Evolutionary conservation across 1,140 invertebrate species (phyloP), one percentile per base, ranked within the genome.

Genomic region (Hycleus cichorii): DNA sequence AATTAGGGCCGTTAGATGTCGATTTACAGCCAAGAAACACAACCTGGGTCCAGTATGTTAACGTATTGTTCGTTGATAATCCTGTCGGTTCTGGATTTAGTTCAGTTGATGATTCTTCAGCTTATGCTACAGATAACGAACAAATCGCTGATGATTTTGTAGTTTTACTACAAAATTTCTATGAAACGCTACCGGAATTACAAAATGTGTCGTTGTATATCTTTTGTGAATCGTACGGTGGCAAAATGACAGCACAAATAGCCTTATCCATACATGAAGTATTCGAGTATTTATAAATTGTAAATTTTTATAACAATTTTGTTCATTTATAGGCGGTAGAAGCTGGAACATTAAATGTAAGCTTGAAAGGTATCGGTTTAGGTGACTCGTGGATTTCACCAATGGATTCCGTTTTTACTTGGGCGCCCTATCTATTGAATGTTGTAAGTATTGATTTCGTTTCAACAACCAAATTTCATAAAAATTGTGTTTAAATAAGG

Each of bases 361-460:
- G 89, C 60, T 80, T 95, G 42, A 79, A 79, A 60, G 90, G 90
- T 1, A 81, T 93, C 8, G 87, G 83, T 0, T 78, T 94, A 68
- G 90, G 90, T 2, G 90, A 93, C 72, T 83, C 89, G 0, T 94
- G 90, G 90, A 90, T 93, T 49, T 88, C 85, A 11, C 90, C 91
- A 0, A 81, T 92, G 44, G 89, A 93, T 68, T 86, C 86, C 11
- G 85, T 88, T 0, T 71, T 86, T 46, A 87, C 85, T 3, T 94
- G 90, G 90, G 89, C 81, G 2, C 86, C 87, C 1, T 89, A 79
- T 72, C 74, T 93, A 11, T 81, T 87, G 8, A 68, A 82, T 7
- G 83, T 82, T 57, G 86, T 88, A 77, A 79, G 76, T 62, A 61
- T 38, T n/a, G 62, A 47, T 39, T 2, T 39, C 40, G 8, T 51